Base-by-base conservation (phyloP, 2,888 invertebrate genomes). In the Microplitis manilae region DNA sequence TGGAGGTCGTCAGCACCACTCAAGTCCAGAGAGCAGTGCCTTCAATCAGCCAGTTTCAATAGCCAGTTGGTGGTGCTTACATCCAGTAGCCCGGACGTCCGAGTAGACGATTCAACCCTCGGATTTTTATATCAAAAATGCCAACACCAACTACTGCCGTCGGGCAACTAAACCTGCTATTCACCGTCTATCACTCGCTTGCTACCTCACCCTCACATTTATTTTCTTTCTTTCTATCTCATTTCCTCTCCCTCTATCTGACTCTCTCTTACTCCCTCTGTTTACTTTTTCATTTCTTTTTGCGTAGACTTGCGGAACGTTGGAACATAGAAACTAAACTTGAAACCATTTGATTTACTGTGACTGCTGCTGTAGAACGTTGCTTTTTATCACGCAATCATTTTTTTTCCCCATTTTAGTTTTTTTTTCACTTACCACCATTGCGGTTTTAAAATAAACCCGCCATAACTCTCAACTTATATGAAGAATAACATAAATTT, bases 361-460 rank as follows among this genome's bases (percentile, higher is more conserved):
- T 65, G 65, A 38, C 65, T 30, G 65, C 65, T 38, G 60, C 40
- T 39, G 73, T 70, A 20, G 15, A 70, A 70, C 70, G 20, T 17
- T 50, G 59, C 15, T 73, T 73, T 73, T 73, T 73, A 64, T 73
- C 50, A 64, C 65, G 17, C 73, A 9, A 67, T 50, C 6, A 50
- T 50, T 65, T 50, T 50, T 38, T 20, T 39, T 38, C 62, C 62
- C 17, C 9, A 30, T 15, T 61, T 38, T 17, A 67, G n/a, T 50
- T 50, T 50, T 50, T 50, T 50, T 50, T 50, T 50, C 38, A 30
- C 30, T 20, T n/a, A 40, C 69, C 61, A 60, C 64, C 61, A 60
- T 50, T 68, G 70, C 40, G 17, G 69, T 77, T 73, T 77, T 75
- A 79, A 76, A 67, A 69, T 65, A 76, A 69, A 59, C 39, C 30